Base-by-base conservation (phyloP, 2,113 vertebrate genomes). In the Phalacrocorax pelagicus region DNA sequence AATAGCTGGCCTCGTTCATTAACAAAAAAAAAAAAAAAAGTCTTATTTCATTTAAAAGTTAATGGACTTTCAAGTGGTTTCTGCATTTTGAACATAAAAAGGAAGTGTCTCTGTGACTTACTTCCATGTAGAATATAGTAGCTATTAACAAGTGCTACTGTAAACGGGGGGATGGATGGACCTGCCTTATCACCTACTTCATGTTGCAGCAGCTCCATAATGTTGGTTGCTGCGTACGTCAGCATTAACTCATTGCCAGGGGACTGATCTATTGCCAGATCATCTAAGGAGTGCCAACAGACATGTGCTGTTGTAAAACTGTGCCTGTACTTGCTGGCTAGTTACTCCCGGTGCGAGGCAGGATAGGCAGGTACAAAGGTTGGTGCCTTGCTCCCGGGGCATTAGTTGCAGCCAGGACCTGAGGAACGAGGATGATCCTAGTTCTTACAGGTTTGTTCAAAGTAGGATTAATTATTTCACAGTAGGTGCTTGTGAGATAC, bases 281-380 rank as follows among this genome's bases (percentile, higher is more conserved):
- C 15, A 11, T 22, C 27, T 29, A 6, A 10, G 51, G 38, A 14
- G 27, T 32, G 75, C 82, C 79, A 69, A 4, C 27, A 69, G 70
- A 36, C 36, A 6, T 0, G 21, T 36, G 20, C 34, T 19, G 70
- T 1, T 58, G n/a, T 12, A 73, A 23, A 62, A 12, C 67, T n/a
- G 5, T 49, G 89, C 83, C 89, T 36, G 32, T 69, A 13, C 71
- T 36, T 88, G 91, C 80, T 79, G 84, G 46, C 47, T 42, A 4
- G 9, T 19, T 32, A 12, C 29, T 63, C 12, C 52, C 51, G 54
- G 20, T 5, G 34, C 11, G 0, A 0, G 11, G 17, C 1, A 32
- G 61, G 78, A 23, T 11, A 15, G 32, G 63, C 58, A 65, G 21
- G 58, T 17, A 49, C 38, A 54, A 19, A n/a, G 57, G 47, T 16